Conservation (phyloP, 2,113 vertebrate genomes). For the Cynoglossus semilaevis region DNA sequence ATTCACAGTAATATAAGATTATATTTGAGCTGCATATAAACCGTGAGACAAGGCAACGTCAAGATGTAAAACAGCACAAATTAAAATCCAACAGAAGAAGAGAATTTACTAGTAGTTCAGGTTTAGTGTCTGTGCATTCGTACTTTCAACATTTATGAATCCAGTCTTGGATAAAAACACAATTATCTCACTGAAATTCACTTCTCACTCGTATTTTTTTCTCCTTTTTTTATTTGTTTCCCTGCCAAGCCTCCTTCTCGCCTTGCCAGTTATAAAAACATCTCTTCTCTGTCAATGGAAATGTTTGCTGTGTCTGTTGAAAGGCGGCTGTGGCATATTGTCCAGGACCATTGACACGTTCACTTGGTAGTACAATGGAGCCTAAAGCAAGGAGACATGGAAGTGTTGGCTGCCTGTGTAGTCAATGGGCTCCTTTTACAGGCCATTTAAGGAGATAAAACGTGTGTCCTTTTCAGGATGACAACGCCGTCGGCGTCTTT, state of each 20-base stretch:
- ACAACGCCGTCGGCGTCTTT: slow-evolving; percentile 65
- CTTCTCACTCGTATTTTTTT: slow-evolving; percentile 21
- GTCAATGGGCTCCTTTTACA: slow-evolving; percentile 69
- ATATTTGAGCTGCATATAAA: too few relatives aligned
- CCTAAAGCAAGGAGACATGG: slow-evolving; percentile 49
- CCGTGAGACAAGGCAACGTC: too few relatives aligned
- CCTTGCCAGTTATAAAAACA: slow-evolving; percentile 9
- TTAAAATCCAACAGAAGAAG: too few relatives aligned
- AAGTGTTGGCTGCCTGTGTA: slow-evolving; percentile 58
- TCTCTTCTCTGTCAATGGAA: slow-evolving; percentile 23
- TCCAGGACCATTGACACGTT: slow-evolving; percentile 48
- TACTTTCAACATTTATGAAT: slow-evolving; percentile 13
- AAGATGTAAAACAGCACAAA: too few relatives aligned
- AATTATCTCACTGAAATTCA: slow-evolving; percentile 40
- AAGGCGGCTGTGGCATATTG: slow-evolving; percentile 25
- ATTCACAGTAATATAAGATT: too few relatives aligned
- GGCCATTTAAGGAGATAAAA: slow-evolving; percentile 68
- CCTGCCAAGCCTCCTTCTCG: slow-evolving; percentile 8
- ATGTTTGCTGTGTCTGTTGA: slow-evolving; percentile 41
- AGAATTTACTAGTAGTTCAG: slow-evolving; percentile 2
- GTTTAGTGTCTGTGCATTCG: slow-evolving; percentile 28
- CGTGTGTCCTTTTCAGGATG: slow-evolving; percentile 64
- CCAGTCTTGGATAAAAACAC: slow-evolving; percentile 12
- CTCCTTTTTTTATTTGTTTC: background rate
- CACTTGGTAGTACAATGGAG: slow-evolving; percentile 50